Conservation (phyloP, 2,113 vertebrate genomes). For the Mormyrus iriodes region DNA sequence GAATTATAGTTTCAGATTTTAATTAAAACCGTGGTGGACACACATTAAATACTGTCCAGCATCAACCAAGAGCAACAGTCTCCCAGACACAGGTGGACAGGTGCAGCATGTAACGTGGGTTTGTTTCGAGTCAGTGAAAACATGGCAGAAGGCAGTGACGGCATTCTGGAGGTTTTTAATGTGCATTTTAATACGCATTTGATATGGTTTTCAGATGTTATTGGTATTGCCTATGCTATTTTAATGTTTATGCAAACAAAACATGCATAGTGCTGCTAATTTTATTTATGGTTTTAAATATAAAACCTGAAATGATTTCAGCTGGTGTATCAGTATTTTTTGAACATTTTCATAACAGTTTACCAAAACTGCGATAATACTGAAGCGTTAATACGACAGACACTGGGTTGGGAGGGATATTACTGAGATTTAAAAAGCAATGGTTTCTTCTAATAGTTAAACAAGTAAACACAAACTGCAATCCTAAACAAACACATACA, state of each 20-base stretch:
- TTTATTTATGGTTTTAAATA: neutral
- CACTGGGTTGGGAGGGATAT: neutral
- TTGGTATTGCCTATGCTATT: neutral
- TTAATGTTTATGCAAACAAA: neutral
- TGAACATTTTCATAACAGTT: neutral
- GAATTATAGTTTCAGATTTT: neutral
- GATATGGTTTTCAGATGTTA: neutral
- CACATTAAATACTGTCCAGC: neutral
- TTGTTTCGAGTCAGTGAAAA: neutral
- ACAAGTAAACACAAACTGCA: neutral
- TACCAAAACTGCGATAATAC: neutral
- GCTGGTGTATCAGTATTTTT: neutral
- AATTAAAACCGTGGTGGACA: neutral
- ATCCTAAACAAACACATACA: too few relatives aligned
- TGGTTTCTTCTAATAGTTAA: neutral
- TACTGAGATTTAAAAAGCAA: neutral
- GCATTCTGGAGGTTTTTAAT: neutral
- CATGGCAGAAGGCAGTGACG: neutral
- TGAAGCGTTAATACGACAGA: neutral
- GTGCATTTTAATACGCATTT: neutral
- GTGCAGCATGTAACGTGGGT: neutral
- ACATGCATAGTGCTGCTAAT: neutral
- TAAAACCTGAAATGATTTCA: neutral
- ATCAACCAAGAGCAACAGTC: neutral
- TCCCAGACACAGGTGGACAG: neutral